Percentiles rank a stretch among this genome's conserved stretches.
These are phyloP conservation scores for Psittacus erithacus DNA, from an alignment of 2,113 vertebrate genomes.

Conservation along the genomic window DNA sequence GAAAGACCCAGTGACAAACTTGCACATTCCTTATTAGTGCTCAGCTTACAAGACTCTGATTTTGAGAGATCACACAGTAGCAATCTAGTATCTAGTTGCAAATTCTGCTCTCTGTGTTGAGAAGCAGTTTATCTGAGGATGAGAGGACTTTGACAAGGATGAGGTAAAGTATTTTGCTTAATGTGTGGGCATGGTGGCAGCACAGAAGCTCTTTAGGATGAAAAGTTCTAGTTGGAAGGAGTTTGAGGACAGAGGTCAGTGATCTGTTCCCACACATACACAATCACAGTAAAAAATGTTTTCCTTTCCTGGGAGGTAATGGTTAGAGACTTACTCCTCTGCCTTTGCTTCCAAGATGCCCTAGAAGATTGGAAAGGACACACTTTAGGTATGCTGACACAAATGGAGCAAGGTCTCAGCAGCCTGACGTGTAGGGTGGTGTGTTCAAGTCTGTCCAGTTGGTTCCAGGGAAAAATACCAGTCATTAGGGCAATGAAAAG, in stretches of 20 bases:
- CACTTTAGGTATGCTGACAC: neutral
- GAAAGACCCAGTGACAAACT: neutral
- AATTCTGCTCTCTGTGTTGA: neutral
- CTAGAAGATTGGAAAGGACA: neutral
- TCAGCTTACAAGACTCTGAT: neutral
- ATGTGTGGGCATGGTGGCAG: neutral
- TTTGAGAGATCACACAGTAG: neutral
- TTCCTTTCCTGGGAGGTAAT: neutral
- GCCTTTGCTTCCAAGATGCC: neutral
- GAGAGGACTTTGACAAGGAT: neutral
- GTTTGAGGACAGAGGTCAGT: neutral
- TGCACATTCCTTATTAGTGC: neutral
- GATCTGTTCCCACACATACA: neutral
- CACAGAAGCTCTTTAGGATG: neutral
- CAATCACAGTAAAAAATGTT: neutral
- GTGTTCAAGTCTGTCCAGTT: accelerated
- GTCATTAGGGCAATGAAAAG: neutral
- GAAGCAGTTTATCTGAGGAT: neutral
- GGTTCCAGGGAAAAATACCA: neutral
- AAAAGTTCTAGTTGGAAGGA: neutral
- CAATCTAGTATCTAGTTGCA: neutral
- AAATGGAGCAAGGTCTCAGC: neutral
- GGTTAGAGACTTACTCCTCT: neutral
- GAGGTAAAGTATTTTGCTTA: neutral
- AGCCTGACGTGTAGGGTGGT: neutral